Evolutionary conservation across 2,797 vertebrate genomes (phyloP), one percentile per base, ranked within the genome.

Genomic region (Cossypha dichroa): DNA sequence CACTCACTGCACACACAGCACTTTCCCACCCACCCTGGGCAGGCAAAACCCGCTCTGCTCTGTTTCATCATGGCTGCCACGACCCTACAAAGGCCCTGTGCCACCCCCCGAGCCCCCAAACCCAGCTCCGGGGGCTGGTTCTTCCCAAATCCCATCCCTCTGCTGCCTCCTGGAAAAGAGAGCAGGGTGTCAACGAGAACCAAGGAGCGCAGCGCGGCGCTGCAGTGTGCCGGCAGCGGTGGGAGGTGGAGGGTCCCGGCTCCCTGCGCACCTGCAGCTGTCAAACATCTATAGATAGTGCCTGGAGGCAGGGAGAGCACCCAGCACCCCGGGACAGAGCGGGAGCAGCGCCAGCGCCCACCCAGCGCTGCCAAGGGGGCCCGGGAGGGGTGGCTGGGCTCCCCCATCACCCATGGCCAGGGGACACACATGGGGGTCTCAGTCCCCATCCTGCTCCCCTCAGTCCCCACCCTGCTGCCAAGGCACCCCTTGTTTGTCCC

Each of bases 231-330:
- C 45, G 25, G 40, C 40, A 59, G 74, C 11, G 48, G 29, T 22
- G 84, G 79, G 84, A 84, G 93, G 56, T 14, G 84, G 88, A 60
- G 33, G 73, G 92, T 77, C 85, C 66, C 85, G 38, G 87, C 79
- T 52, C 16, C 80, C 72, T 49, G 77, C 72, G 93, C 96, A 95
- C 94, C 83, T 95, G 96, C 20, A 52, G 67, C 48, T 82, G 95
- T 96, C 96, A 95, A 68, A 81, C 94, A 91, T 51, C 90, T 93
- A 91, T 52, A 63, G 40, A 81, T 92, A 94, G 94, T 1, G 85
- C 46, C 54, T 34, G 22, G 59, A 31, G 1, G 10, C 92, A 11
- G 58, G 43, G 38, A 60, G 49, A 92, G 94, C 3, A 69, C 56
- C 81, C 70, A 1, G 60, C 81, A 19, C 46, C 73, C 92, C 25